Conservation (phyloP, 2,113 vertebrate species). For the Oncorhynchus tshawytscha region DNA sequence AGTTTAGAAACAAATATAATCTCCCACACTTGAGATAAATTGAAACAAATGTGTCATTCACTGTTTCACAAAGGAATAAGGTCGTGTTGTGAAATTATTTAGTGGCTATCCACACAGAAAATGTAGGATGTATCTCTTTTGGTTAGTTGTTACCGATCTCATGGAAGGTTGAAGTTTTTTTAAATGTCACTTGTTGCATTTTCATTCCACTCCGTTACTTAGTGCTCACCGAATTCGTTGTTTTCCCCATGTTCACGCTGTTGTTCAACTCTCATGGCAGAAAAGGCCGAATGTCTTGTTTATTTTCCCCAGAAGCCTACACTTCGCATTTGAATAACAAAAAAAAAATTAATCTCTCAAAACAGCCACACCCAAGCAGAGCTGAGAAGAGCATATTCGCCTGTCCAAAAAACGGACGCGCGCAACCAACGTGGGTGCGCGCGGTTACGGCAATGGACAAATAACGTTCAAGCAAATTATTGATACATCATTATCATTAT, state of each 20-base stretch:
- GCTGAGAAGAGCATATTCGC: neutral
- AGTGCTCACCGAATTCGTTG: slow-evolving; percentile 75
- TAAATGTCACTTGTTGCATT: slow-evolving; percentile 22
- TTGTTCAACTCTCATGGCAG: slow-evolving; percentile 75
- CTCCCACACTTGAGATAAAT: too few relatives aligned
- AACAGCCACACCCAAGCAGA: slow-evolving; percentile 26
- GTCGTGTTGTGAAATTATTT: neutral
- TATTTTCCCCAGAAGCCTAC: slow-evolving; percentile 32
- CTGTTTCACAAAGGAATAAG: neutral
- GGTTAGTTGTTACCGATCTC: slow-evolving; percentile 32
- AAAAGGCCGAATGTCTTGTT: slow-evolving; percentile 26
- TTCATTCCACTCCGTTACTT: slow-evolving; percentile 1
- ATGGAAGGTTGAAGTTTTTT: neutral
- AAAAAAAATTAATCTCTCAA: slow-evolving; percentile 62
- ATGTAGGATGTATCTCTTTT: neutral
- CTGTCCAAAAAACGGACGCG: slow-evolving; percentile 25
- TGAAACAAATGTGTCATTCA: neutral
- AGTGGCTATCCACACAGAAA: neutral
- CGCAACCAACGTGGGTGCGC: slow-evolving; percentile 11
- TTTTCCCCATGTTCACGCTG: slow-evolving; percentile 72
- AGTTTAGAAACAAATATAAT: too few relatives aligned
- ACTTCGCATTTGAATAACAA: slow-evolving; percentile 41
- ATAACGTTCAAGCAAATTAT: too few relatives aligned
- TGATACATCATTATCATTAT: too few relatives aligned
- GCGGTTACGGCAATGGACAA: slow-evolving; percentile 58